Evolutionary conservation across 2,797 vertebrate species (phyloP).

Genomic region (Malurus leucopterus): DNA sequence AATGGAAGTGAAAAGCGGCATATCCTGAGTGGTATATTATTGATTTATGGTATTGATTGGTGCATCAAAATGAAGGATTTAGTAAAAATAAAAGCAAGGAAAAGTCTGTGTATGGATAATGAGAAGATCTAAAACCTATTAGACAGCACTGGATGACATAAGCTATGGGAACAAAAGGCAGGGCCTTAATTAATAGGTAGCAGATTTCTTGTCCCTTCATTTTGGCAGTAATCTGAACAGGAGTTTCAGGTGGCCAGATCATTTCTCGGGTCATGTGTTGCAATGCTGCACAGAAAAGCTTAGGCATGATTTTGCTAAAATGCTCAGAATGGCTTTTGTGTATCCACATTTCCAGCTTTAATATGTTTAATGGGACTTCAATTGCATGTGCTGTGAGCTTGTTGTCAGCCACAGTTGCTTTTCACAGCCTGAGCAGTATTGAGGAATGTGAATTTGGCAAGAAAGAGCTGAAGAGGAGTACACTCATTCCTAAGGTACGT

Average conservation of each 20-base stretch:
- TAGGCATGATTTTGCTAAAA: not conserved
- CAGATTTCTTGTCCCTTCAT: not conserved
- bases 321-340: not conserved
- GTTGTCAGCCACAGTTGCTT: not conserved
- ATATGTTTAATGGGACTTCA: not conserved
- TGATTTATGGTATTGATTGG: constrained; percentile 19
- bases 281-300: not conserved
- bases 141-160: not conserved
- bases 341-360: not conserved
- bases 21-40: not conserved
- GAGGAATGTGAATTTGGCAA: not conserved
- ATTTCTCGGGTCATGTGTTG: not conserved
- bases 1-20: constrained; percentile 11
- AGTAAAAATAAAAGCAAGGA: constrained; percentile 2
- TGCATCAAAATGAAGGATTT: constrained; percentile 13
- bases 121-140: not conserved
- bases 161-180: not conserved
- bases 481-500: not conserved
- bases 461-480: not conserved
- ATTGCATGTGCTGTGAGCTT: not conserved
- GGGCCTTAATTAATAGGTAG: not conserved
- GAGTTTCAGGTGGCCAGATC: not conserved
- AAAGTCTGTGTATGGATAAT: not conserved
- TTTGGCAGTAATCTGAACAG: not conserved
- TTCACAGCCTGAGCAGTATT: not conserved